Conservation (phyloP, 1,140 invertebrate genomes). For the Phenacoccus solenopsis region DNA sequence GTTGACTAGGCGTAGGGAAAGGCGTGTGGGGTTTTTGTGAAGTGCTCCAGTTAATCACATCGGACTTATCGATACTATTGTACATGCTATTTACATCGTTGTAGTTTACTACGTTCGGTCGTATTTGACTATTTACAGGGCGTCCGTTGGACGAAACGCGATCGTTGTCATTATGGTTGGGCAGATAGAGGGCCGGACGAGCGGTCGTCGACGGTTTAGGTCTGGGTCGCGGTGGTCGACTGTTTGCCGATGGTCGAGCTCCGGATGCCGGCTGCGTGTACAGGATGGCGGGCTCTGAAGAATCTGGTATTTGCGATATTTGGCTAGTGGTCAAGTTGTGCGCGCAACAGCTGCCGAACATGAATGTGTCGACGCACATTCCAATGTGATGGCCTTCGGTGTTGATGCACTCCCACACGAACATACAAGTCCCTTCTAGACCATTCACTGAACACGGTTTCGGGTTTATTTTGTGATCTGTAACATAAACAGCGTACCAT, state of each 20-base stretch:
- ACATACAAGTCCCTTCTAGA: slow-evolving; percentile 80
- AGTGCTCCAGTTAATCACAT: background rate
- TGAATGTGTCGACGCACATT: slow-evolving; percentile 87
- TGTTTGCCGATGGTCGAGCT: slow-evolving; percentile 27
- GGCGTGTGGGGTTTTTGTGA: slow-evolving; percentile 33
- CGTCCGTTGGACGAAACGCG: background rate
- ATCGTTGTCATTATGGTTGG: background rate
- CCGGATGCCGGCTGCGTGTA: slow-evolving; percentile 32
- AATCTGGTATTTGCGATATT: slow-evolving; percentile 27
- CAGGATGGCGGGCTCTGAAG: slow-evolving; percentile 32
- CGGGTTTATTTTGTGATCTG: slow-evolving; percentile 49
- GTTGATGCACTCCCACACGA: slow-evolving; percentile 89
- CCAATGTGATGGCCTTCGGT: slow-evolving; percentile 77
- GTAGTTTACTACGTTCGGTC: background rate
- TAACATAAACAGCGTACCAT: slow-evolving; percentile 18
- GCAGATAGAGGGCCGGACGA: slow-evolving; percentile 28
- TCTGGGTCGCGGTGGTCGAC: slow-evolving; percentile 22
- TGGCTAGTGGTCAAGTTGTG: slow-evolving; percentile 46
- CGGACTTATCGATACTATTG: slow-evolving; percentile 14
- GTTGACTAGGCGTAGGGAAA: slow-evolving; percentile 21
- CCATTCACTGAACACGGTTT: slow-evolving; percentile 65
- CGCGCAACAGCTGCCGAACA: slow-evolving; percentile 85
- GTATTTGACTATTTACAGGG: background rate
- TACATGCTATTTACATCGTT: slow-evolving; percentile 12
- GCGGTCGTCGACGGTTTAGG: slow-evolving; percentile 25